Base-by-base conservation (phyloP, 2,888 invertebrate genomes). In the Hypena proboscidalis region DNA sequence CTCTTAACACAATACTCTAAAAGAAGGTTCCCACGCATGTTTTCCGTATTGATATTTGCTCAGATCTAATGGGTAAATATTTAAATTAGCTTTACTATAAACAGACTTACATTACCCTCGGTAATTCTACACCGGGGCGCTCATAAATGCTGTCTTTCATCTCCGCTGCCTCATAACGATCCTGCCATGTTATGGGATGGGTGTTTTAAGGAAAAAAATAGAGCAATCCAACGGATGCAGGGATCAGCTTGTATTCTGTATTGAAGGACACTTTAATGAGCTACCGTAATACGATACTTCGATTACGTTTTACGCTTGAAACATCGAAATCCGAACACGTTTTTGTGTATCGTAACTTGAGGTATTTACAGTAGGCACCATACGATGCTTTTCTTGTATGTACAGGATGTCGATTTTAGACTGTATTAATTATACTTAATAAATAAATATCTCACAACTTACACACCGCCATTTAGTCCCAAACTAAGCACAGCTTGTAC, bases 111-210 rank as follows among this genome's bases (percentile, higher is more conserved):
- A 38, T 50, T 61, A 68, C 70, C 73, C 67, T 67, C 65, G 61
- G 86, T 85, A 88, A 90, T 74, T 71, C 75, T 71, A 90, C 74
- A 85, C 85, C 71, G 62, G 62, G 63, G 67, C 41, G 72, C 69
- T 76, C 74, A 77, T 85, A 84, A 85, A 84, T 63, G 77, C 68
- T 70, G 80, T 84, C 88, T 88, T 86, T 88, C 86, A 87, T 81
- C 83, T 76, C 74, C 70, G 63, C 75, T 76, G 74, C 70, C 82
- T 77, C 77, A 83, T 84, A 80, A 83, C 60, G 42, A 57, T 59
- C 35, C 8, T 56, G 34, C 47, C 53, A 60, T 51, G 27, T 4
- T 22, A 53, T 42, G 55, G 64, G 60, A 73, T 74, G 74, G 74
- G 76, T 75, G 77, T 67, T 65, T 50, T 38, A 42, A 23, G 61